Conservation (phyloP, 1,140 invertebrate species). For the Saccostrea glomerata region DNA sequence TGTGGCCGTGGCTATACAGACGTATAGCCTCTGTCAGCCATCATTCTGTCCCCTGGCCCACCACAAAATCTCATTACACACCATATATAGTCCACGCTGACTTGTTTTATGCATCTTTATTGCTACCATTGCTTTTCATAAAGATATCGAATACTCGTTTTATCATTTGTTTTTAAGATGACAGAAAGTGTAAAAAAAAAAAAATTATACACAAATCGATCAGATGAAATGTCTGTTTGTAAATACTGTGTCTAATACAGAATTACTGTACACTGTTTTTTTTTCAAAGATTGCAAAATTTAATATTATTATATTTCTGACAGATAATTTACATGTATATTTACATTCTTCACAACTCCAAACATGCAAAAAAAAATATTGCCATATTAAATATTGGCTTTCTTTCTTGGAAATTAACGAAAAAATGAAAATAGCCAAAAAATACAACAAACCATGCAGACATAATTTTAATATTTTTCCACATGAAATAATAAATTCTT, state of each 20-base stretch:
- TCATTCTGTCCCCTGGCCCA: not conserved
- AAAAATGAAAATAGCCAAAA: too few relatives aligned
- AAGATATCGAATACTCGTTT: not conserved
- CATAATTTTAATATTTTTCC: too few relatives aligned
- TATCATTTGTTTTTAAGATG: not conserved
- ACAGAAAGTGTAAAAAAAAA: not conserved
- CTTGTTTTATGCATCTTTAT: slow-evolving; percentile 19
- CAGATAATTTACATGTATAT: too few relatives aligned
- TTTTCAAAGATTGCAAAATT: too few relatives aligned
- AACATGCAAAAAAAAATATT: too few relatives aligned
- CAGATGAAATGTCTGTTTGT: not conserved
- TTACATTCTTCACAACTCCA: too few relatives aligned
- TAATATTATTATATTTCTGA: too few relatives aligned
- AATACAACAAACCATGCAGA: too few relatives aligned
- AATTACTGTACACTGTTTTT: too few relatives aligned
- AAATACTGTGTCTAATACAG: not conserved
- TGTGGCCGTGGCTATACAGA: not conserved
- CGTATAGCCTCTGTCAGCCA: slow-evolving; percentile 15
- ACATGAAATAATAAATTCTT: too few relatives aligned
- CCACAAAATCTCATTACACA: not conserved
- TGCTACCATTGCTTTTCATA: not conserved
- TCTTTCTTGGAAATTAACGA: too few relatives aligned
- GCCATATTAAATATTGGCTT: too few relatives aligned
- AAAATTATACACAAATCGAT: not conserved
- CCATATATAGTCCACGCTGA: not conserved